Base-by-base conservation (phyloP, 2,888 invertebrate species). In the Mythimna vitellina region DNA sequence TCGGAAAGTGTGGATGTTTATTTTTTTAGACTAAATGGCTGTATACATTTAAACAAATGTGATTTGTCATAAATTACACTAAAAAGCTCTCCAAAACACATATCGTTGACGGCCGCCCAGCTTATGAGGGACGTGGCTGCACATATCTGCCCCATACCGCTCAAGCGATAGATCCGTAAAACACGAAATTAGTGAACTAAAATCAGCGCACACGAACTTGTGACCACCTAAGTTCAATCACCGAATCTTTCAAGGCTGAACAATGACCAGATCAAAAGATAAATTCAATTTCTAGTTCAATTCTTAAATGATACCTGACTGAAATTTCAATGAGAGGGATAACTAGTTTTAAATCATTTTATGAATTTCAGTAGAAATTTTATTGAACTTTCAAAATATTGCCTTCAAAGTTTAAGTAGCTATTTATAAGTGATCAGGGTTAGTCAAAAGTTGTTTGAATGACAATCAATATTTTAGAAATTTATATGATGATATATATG, bases 211-310 rank as follows among this genome's bases (percentile, higher is more conserved):
- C 35, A 35, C 35, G 62, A 32, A 58, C 6, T 65, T 51, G 9
- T 51, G n/a, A 32, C n/a, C 17, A 32, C 25, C 25, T 20, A 3
- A 56, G 73, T 56, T 77, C 51, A 60, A 77, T 8, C 20, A 42
- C 54, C n/a, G 17, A 10, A 2, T 60, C 49, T 49, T 49, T 54
- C 14, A n/a, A 60, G 42, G 42, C 17, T n/a, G 42, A 14, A 35
- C 32, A 65, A 32, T 51, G 42, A 60, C 49, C 38, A 63, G 58
- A 32, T 22, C 14, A 14, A 73, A 51, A 64, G 9, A 60, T 56
- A 46, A 72, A 14, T 64, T 17, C 7, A 42, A 25, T 56, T 78
- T 73, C 25, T n/a, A 63, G 32, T 42, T 60, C 32, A 73, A 77
- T 60, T 54, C 22, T 63, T 56, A 29, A 64, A 53, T 57, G 7